Evolutionary conservation across 2,888 invertebrate species (phyloP).

Genomic region (Subacronicta megacephala): DNA sequence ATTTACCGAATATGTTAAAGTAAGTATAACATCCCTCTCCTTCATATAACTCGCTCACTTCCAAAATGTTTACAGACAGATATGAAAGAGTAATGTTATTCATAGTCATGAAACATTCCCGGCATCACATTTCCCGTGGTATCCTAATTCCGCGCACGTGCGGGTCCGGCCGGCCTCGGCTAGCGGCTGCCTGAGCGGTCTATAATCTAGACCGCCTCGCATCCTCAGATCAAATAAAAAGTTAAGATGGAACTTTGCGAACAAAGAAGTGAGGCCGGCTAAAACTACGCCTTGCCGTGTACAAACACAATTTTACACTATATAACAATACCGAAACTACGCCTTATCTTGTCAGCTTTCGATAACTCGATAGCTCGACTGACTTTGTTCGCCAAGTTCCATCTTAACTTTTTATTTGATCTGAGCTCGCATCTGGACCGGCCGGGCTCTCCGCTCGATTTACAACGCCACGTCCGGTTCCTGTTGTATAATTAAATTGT

Average conservation of each 20-base stretch:
- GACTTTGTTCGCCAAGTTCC: too few species aligned
- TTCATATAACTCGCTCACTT: not conserved
- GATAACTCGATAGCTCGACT: too few species aligned
- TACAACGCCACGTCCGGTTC: slow-evolving; percentile 22
- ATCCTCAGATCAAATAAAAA: too few species aligned
- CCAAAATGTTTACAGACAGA: not conserved
- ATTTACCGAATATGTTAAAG: not conserved
- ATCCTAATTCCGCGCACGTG: slow-evolving; percentile 33
- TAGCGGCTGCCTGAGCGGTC: slow-evolving; percentile 1
- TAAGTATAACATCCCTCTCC: not conserved
- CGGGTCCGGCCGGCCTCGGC: not conserved
- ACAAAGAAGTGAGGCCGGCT: too few species aligned
- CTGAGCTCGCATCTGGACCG: slow-evolving; percentile 16
- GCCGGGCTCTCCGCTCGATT: slow-evolving; percentile 19
- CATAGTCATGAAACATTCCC: slow-evolving; percentile 16
- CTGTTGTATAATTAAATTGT: slow-evolving; percentile 46
- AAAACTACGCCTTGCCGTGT: too few species aligned
- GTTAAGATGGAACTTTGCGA: too few species aligned
- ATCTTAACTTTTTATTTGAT: too few species aligned
- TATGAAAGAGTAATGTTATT: slow-evolving; percentile 19
- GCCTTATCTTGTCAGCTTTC: too few species aligned
- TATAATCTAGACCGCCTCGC: slow-evolving; percentile 46
- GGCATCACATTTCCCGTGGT: slow-evolving; percentile 13
- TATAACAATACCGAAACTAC: too few species aligned
- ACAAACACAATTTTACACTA: too few species aligned